phyloP scores from a whole-genome alignment of 2,797 vertebrate species.

The Silurus aristotelis region DNA sequence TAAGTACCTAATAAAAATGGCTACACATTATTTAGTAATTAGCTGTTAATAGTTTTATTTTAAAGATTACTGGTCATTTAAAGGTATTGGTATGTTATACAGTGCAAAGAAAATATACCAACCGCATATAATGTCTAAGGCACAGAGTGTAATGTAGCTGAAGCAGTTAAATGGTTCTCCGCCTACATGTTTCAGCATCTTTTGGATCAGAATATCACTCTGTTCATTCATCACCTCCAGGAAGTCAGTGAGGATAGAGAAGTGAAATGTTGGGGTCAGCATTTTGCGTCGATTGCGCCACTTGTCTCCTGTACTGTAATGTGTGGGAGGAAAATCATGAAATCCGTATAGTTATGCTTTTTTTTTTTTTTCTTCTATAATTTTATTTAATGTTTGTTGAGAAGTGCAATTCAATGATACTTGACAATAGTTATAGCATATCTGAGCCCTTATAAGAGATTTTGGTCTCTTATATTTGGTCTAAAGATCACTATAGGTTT shows the following conservation, averaged over 20 bases:
- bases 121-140: conserved; percentile 86
- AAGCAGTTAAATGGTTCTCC: conserved; percentile 79
- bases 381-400: conserved; percentile 18
- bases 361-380: neutral
- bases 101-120: neutral
- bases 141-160: conserved; percentile 75
- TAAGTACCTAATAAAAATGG: too few relatives aligned
- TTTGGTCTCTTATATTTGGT: neutral
- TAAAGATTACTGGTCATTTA: neutral
- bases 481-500: neutral
- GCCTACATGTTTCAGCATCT: conserved; percentile 72
- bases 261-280: conserved; percentile 86
- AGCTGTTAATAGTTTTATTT: neutral
- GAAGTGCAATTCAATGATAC: too few relatives aligned
- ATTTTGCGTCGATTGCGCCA: conserved; percentile 82
- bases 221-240: conserved; percentile 86
- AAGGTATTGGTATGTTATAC: neutral
- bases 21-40: neutral
- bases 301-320: conserved; percentile 77
- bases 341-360: neutral
- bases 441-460: neutral
- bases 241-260: conserved; percentile 80
- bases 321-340: conserved; percentile 23
- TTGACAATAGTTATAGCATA: neutral
- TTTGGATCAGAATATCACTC: conserved; percentile 73